Base-by-base conservation (phyloP, 2,888 invertebrate species). In the Acronicta aceris region DNA sequence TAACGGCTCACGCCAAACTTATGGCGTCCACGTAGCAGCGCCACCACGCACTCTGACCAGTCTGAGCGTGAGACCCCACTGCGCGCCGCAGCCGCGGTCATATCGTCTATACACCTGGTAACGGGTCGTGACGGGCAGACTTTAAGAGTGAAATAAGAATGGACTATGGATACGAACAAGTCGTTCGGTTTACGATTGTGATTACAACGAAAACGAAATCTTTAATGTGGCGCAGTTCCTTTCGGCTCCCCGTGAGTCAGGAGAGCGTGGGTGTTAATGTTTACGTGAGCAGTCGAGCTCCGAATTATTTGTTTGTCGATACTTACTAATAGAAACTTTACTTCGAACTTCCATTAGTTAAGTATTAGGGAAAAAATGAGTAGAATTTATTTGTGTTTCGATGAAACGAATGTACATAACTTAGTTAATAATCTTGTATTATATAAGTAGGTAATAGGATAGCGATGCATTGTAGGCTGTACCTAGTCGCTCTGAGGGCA, bases 1-100 rank as follows among this genome's bases (percentile, higher is more conserved):
- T 97, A 71, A 97, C 97, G 42, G 97, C 97, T 67, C 97, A 97
- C 63, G 97, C 97, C 59, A 97, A 97, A 87, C 94, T 97, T 69
- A 97, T 98, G 96, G 97, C 97, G 12, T 97, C 97, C 59, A 97
- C 97, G 89, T 97, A 97, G 95, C 92, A 96, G 93, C 91, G 70
- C 49, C 53, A 42, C 52, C 40, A 13, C 52, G 43, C 66, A 36
- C 43, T 10, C 60, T 17, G 57, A 36, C 27, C 42, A 12, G 33
- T 12, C 33, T 33, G 30, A 38, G 16, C 36, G 4, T 21, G 21
- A 38, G 27, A 41, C 47, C 17, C 0, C 30, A 43, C 36, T 17
- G 30, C 30, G 42, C 38, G 21, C 49, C 53, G 9, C 17, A 42
- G n/a, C 33, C 6, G 2, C 30, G 30, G 7, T 9, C 10, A 7